Evolutionary conservation across 2,113 vertebrate genomes (phyloP), one percentile per base, ranked within the genome.

Genomic region (Ranitomeya imitator): DNA sequence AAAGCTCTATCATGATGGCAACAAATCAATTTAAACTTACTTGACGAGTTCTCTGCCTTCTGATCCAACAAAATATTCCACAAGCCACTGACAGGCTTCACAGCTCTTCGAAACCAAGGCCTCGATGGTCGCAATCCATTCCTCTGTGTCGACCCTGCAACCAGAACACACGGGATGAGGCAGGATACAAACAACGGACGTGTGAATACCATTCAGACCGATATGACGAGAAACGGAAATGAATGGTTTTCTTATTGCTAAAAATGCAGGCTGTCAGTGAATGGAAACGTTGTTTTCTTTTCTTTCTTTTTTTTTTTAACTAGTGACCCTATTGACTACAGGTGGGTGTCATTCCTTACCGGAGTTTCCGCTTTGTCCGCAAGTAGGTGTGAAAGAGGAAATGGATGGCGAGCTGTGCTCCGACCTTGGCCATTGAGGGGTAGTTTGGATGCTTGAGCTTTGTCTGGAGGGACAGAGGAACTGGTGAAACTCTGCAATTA

Each of bases 381-480:
- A 99, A 94, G 90, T 98, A 99, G 54, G 98, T 99, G 93, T 99
- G 98, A 92, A 99, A 96, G 90, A 99, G 97, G 91, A 99, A 99
- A 0, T 99, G 97, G 89, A 99, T 95, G 60, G 98, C 96, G 91
- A 99, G 95, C 92, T 99, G 97, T 88, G 99, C 94, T 92, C 99
- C 98, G 87, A 96, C 97, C 92, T 96, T 98, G 86, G 98, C 97
- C 98, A 99, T 99, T 8, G 96, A 96, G n/a, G 98, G 97, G 89
- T 99, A 99, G 90, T 95, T 94, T 0, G 96, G 94, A 91, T 99
- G 99, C 92, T 99, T 99, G 59, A 99, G 93, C 90, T 99, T 99
- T 2, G 98, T 99, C 99, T 99, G 93, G 19, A 90, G 18, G 73
- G 45, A 76, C 21, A 60, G 52, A 73, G 6, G 54, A 83, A 61